Evolutionary conservation across 2,797 vertebrate species (phyloP), one percentile per base, ranked within the genome.

Genomic region (Microctenopoma stevenorrisi): DNA sequence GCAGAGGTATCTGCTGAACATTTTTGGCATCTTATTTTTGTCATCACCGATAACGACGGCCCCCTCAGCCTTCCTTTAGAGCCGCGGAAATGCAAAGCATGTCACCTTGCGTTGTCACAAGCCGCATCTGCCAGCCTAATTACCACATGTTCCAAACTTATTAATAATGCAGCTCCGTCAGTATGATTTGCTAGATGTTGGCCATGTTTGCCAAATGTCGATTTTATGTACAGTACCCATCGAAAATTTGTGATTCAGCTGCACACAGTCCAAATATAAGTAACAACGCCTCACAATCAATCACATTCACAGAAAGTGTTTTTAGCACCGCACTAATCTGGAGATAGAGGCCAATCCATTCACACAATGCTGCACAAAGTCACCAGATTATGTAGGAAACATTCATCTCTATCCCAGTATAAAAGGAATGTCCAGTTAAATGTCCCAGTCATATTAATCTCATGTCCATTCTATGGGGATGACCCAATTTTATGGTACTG

Each of bases 81-180:
- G 30, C 82, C 37, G 74, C 48, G 26, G 79, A 81, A 80, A 83
- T 79, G 74, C 79, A 88, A 92, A 89, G 74, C 70, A 64, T 90
- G 89, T 93, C 91, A 93, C 92, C 91, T 93, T 93, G 90, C 91
- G 77, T 72, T 88, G 82, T 82, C 87, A 83, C 63, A 15, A 68
- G 61, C 54, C 60, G 68, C 86, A 84, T 89, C 81, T 91, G 82
- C 81, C 79, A 71, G 47, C 62, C 72, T 90, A 84, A 87, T 89
- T 87, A 85, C 42, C 62, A 55, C 50, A 33, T 76, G 30, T 68
- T 83, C 56, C 22, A 47, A 40, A 30, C 69, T 69, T 75, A 66
- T 83, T 79, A 81, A 76, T 87, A 57, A 76, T 30, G 44, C 42
- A 22, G 22, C 33, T 71, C 64, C 70, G 77, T 25, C 44, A 47